These are phyloP conservation scores for Bubo bubo DNA, from an alignment of 2,113 vertebrate genomes.

Conservation along the genomic window DNA sequence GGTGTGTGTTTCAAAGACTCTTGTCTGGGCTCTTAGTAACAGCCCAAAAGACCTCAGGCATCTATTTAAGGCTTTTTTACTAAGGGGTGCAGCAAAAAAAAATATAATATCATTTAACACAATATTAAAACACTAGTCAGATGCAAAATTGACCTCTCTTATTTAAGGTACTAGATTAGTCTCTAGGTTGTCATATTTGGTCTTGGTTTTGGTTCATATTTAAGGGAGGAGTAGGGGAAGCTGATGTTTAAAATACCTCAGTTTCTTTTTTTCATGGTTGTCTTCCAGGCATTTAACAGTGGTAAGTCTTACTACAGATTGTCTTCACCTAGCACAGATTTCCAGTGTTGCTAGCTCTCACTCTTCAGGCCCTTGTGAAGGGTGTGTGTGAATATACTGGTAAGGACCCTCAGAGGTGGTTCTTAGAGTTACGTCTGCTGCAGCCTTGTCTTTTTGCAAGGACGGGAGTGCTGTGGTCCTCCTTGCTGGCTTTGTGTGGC, in stretches of 20 bases:
- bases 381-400: neutral
- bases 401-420: neutral
- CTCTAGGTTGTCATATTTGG: neutral
- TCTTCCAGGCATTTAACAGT: neutral
- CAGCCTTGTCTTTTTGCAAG: neutral
- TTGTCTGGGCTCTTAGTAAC: conserved; percentile 20
- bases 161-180: neutral
- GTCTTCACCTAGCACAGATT: neutral
- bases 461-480: neutral
- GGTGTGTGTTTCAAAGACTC: conserved; percentile 36
- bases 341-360: accelerated
- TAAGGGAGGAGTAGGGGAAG: neutral
- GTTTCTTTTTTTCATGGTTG: neutral
- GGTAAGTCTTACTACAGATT: neutral
- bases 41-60: conserved; percentile 4
- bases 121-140: neutral
- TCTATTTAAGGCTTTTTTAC: conserved; percentile 15
- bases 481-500: neutral
- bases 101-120: neutral
- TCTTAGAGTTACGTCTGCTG: neutral
- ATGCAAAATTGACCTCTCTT: neutral
- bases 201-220: neutral
- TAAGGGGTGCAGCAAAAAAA: neutral
- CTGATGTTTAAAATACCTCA: neutral
- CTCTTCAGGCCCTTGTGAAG: neutral